Evolutionary conservation across 2,797 vertebrate genomes (phyloP).

Genomic region (Xerus rutilus): DNA sequence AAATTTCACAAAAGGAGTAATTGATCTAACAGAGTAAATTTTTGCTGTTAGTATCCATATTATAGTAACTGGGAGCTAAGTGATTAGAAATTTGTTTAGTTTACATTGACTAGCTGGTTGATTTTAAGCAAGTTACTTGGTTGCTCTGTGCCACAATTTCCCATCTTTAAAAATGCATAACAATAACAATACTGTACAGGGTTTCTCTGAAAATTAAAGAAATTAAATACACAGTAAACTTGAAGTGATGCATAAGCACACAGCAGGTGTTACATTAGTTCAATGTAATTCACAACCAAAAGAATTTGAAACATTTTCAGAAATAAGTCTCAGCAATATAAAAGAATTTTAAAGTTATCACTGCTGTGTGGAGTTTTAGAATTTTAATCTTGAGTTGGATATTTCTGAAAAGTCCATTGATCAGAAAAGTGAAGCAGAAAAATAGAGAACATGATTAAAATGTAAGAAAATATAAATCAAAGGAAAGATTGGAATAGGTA

Average conservation of each 20-base stretch:
- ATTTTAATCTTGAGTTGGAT: neutral
- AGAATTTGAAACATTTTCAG: conserved; percentile 7
- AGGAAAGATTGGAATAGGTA: neutral
- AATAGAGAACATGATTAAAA: conserved; percentile 38
- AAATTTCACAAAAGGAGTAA: conserved; percentile 21
- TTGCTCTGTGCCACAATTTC: neutral
- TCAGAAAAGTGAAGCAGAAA: neutral
- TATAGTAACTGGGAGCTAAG: neutral
- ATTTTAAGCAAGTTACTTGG: neutral
- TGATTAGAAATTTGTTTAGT: neutral
- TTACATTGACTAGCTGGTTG: neutral
- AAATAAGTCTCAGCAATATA: neutral
- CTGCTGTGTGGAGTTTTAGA: neutral
- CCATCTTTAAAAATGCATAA: neutral
- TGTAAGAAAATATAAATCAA: neutral
- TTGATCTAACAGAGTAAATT: neutral
- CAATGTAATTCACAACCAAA: neutral
- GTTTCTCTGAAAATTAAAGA: neutral
- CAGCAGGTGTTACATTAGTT: neutral
- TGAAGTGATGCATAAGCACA: neutral
- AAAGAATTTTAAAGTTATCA: neutral
- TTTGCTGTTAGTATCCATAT: neutral
- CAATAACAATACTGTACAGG: neutral
- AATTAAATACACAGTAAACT: neutral
- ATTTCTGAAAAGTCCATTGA: neutral